Evolutionary conservation across 2,888 invertebrate species (phyloP).

Genomic region (Neoaliturus tenellus): DNA sequence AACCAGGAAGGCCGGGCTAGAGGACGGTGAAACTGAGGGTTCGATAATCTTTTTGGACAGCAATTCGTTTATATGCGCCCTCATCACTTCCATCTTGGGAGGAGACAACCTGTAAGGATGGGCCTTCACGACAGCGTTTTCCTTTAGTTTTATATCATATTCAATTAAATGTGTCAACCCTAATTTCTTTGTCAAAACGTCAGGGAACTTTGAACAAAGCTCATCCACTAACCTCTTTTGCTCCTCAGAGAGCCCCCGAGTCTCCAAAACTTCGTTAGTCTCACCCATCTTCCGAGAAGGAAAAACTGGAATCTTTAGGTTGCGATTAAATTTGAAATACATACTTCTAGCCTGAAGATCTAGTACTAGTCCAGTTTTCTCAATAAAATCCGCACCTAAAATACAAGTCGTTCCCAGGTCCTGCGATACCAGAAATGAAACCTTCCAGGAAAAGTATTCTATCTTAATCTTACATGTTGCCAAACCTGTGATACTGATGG

Average conservation of each 20-base stretch:
- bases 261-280: neutral
- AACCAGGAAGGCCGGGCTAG: conserved; percentile 36
- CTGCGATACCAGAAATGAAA: neutral
- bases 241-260: neutral
- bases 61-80: neutral
- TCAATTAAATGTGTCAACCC: neutral
- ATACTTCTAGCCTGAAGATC: neutral
- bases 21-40: conserved; percentile 55
- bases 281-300: neutral
- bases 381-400: neutral
- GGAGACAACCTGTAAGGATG: conserved; percentile 35
- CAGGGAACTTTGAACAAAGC: neutral
- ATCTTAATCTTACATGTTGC: neutral
- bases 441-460: neutral
- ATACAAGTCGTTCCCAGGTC: neutral
- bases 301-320: neutral
- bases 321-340: neutral
- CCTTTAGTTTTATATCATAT: neutral
- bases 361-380: neutral
- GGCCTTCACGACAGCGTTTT: neutral
- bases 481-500: neutral
- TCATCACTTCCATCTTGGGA: neutral
- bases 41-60: neutral
- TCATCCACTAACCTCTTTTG: neutral
- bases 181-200: neutral